Conservation (phyloP, 2,797 vertebrate genomes). For the Coreius guichenoti region DNA sequence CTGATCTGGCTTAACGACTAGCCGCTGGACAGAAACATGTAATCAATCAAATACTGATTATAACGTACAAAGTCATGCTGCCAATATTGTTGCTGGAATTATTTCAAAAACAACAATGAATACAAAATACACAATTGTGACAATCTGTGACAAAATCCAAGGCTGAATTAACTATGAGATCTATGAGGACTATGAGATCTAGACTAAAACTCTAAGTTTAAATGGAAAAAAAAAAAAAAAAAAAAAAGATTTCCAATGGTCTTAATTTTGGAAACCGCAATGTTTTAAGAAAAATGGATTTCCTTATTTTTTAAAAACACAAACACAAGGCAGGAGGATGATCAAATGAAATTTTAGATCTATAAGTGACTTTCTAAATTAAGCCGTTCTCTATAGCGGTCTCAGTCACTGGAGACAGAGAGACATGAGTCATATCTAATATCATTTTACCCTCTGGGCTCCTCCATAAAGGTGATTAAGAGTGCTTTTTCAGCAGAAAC, state of each 20-base stretch:
- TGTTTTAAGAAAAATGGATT: not conserved
- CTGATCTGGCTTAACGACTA: slow-evolving; percentile 98
- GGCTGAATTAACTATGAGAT: not conserved
- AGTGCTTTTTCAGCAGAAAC: slow-evolving; percentile 49
- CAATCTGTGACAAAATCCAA: not conserved
- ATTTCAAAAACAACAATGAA: not conserved
- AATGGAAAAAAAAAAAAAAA: not conserved
- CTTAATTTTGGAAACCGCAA: not conserved
- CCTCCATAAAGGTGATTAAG: slow-evolving; percentile 54
- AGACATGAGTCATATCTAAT: slow-evolving; percentile 52
- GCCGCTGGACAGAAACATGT: slow-evolving; percentile 61
- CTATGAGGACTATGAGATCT: no score
- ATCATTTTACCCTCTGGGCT: slow-evolving; percentile 40
- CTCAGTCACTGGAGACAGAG: slow-evolving; percentile 2
- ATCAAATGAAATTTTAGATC: not conserved
- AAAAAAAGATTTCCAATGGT: not conserved
- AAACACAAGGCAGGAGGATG: not conserved
- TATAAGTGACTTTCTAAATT: slow-evolving; percentile 17
- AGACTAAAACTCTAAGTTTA: not conserved
- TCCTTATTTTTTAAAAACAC: not conserved
- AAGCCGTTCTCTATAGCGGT: not conserved
- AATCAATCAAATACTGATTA: not conserved
- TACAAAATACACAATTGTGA: not conserved
- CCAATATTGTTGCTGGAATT: not conserved
- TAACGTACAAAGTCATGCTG: not conserved